phyloP scores from a whole-genome alignment of 2,113 vertebrate species.

The rat (Rattus norvegicus) region DNA sequence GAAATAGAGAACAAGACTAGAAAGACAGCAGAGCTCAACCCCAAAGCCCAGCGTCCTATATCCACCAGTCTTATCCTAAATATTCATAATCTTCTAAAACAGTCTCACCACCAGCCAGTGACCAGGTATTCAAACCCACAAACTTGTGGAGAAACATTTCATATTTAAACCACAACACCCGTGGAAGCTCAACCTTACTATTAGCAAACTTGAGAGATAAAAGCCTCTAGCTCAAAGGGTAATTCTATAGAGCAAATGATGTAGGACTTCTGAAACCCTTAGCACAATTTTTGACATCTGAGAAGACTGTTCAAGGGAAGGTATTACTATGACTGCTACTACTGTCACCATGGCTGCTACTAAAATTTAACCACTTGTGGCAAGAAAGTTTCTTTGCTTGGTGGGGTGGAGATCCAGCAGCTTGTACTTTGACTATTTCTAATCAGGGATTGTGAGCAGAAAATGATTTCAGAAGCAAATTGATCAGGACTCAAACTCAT shows the following conservation, averaged over 20 bases:
- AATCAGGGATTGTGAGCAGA: neutral
- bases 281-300: slow-evolving; percentile 5
- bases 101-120: neutral
- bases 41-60: neutral
- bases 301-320: neutral
- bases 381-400: slow-evolving; percentile 9
- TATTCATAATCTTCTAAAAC: neutral
- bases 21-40: neutral
- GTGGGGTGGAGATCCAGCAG: neutral
- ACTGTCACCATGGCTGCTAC: neutral
- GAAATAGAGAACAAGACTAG: neutral
- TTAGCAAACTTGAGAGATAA: neutral
- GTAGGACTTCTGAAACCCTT: slow-evolving; percentile 4
- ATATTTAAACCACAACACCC: neutral
- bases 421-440: neutral
- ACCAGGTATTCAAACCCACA: neutral
- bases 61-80: neutral
- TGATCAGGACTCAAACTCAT: neutral
- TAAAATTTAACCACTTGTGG: slow-evolving; percentile 3
- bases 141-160: neutral
- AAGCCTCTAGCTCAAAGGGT: neutral
- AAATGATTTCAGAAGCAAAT: slow-evolving; percentile 26
- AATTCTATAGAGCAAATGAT: slow-evolving; percentile 21
- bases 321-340: neutral
- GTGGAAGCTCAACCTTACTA: slow-evolving; percentile 23